Evolutionary conservation across 30 jellyfish, hydroid and myxozoan genomes (phyloP), one percentile per base, ranked within the genome.

Genomic region (Hydractinia symbiolongicarpus): DNA sequence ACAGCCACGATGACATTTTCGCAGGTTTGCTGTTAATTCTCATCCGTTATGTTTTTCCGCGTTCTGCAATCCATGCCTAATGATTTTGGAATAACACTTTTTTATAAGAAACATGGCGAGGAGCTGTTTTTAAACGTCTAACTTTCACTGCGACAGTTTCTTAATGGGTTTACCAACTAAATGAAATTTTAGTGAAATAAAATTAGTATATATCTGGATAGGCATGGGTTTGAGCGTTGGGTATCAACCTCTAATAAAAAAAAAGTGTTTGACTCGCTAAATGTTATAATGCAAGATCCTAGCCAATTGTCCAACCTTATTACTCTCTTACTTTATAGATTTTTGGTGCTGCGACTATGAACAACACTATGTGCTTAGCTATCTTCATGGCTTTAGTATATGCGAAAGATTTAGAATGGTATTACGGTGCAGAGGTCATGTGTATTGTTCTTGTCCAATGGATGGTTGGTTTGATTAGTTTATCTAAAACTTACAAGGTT

Each of bases 331-430:
- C 51, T 54, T 62, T 60, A 7, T 73, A 90, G 97, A 51, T 90
- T 15, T 90, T 80, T 55, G 97, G 97, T 54, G 97, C 97, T 4
- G 81, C 95, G 82, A 90, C 90, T 53, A 85, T 90, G 95, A 90
- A 90, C 83, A 90, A 90, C 76, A 90, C 97, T 15, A 81, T 90
- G 93, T 90, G 97, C 69, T 89, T 90, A 69, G 97, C 95, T 51
- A 85, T 90, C 20, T 90, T 90, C 54, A 90, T 85, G 97, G 97
- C 97, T 13, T 60, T 90, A 73, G 97, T 90, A 20, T 85, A 84
- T 84, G 81, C 85, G 87, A 56, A 93, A 56, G 97, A 80, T 10
- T 84, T 90, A 13, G 88, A 90, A 57, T 90, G 97, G 97, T 85
- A 84, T 53, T 90, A 90, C 71, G 88, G 95, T 7, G 97, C 97